Percentiles rank a stretch among this genome's conserved stretches.
Evolutionary conservation across 1,140 invertebrate genomes (phyloP).

Genomic region (Sogatella furcifera): DNA sequence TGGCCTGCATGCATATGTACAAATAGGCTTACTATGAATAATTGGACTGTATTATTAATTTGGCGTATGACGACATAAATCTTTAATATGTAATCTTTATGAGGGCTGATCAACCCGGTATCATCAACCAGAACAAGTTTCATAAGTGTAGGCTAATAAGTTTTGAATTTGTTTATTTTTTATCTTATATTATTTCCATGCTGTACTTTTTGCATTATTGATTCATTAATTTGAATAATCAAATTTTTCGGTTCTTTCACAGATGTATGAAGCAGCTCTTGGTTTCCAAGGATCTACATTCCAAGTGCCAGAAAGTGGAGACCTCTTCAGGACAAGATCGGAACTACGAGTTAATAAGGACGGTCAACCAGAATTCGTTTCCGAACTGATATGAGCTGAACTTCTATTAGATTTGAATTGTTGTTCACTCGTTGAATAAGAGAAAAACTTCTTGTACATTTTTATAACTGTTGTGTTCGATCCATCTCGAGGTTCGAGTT

Average conservation of each 20-base stretch:
- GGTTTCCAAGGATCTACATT: slow-evolving; percentile 61
- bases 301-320: slow-evolving; percentile 38
- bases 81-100: too few species aligned
- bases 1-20: too few species aligned
- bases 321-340: slow-evolving; percentile 25
- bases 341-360: slow-evolving; percentile 41
- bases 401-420: background rate
- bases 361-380: slow-evolving; percentile 54
- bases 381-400: slow-evolving; percentile 45
- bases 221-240: too few species aligned
- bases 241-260: slow-evolving; percentile 27
- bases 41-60: too few species aligned
- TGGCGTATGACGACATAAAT: too few species aligned
- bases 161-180: too few species aligned
- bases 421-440: background rate
- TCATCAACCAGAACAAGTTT: too few species aligned
- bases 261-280: slow-evolving; percentile 52
- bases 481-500: too few species aligned
- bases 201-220: background rate
- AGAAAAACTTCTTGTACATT: background rate
- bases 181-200: too few species aligned
- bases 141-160: too few species aligned
- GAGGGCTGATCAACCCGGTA: too few species aligned
- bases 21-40: too few species aligned
- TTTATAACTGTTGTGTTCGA: background rate